These are phyloP conservation scores for Spea bombifrons DNA, from an alignment of 2,113 vertebrate species.

Conservation along the genomic window DNA sequence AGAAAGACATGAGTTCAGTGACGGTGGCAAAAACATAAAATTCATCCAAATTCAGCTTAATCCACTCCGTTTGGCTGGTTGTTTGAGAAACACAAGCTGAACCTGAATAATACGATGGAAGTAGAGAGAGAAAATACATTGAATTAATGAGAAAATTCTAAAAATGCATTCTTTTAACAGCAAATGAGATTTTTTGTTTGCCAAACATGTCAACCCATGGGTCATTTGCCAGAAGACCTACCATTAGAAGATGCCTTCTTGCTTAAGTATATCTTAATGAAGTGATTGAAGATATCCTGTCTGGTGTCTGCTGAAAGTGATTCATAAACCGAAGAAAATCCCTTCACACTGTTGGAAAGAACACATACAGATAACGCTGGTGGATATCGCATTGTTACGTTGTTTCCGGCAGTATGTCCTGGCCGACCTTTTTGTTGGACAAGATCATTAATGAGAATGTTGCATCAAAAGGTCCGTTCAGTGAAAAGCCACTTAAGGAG, in stretches of 20 bases:
- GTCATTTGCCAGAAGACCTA: slow-evolving; percentile 2
- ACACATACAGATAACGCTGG: not conserved
- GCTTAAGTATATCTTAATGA: not conserved
- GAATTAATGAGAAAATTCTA: too few species aligned
- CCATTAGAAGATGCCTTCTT: not conserved
- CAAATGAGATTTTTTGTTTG: not conserved
- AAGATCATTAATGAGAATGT: too few species aligned
- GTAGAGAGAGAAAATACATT: too few species aligned
- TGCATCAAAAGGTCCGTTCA: not conserved
- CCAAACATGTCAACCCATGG: too few species aligned
- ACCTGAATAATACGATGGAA: too few species aligned
- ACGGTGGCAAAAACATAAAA: slow-evolving; percentile 14
- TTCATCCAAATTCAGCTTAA: slow-evolving; percentile 6
- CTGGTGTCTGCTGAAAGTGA: not conserved
- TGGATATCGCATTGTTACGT: too few species aligned
- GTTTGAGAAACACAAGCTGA: slow-evolving; percentile 1
- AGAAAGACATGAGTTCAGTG: not conserved
- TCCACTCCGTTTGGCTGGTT: too few species aligned
- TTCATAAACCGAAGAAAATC: not conserved
- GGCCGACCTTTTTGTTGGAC: too few species aligned
- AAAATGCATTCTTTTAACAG: too few species aligned
- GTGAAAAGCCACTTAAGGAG: not conserved
- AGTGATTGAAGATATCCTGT: not conserved
- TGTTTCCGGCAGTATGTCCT: too few species aligned
- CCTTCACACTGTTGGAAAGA: not conserved